These are phyloP conservation scores for Apteryx owenii DNA, from an alignment of 2,113 vertebrate genomes.

Conservation along the genomic window DNA sequence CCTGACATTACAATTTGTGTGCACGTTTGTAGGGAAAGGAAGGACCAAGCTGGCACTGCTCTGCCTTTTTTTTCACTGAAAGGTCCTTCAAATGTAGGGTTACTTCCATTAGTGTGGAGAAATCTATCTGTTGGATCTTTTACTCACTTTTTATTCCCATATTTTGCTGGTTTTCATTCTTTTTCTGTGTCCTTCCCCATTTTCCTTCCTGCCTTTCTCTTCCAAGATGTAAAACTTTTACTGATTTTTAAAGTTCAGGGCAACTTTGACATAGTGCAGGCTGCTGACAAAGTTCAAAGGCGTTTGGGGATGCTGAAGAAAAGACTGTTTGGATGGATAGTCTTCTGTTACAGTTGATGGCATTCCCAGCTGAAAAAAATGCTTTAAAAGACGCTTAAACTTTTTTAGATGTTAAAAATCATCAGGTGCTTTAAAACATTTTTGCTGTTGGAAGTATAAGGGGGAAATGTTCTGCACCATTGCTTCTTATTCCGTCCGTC, in stretches of 20 bases:
- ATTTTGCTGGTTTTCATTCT: background rate
- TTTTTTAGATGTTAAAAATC: background rate
- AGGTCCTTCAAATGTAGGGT: background rate
- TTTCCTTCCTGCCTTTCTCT: background rate
- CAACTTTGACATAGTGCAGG: background rate
- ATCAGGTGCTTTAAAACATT: background rate
- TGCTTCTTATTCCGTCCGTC: background rate
- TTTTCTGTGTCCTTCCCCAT: rapidly evolving
- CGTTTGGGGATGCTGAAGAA: background rate
- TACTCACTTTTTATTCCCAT: background rate
- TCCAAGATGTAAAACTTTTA: background rate
- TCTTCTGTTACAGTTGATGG: background rate
- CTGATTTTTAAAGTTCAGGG: background rate
- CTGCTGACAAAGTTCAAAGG: background rate
- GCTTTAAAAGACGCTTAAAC: background rate
- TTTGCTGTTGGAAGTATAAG: background rate
- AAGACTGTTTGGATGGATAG: background rate
- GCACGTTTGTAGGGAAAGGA: background rate
- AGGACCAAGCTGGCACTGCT: background rate
- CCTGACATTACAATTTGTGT: background rate
- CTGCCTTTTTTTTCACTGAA: background rate
- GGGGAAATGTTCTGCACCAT: background rate
- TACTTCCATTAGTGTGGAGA: background rate
- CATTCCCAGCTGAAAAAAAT: background rate
- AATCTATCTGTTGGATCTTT: background rate